These are phyloP conservation scores for Eciton burchellii DNA, from an alignment of 1,140 invertebrate genomes.

Conservation along the genomic window DNA sequence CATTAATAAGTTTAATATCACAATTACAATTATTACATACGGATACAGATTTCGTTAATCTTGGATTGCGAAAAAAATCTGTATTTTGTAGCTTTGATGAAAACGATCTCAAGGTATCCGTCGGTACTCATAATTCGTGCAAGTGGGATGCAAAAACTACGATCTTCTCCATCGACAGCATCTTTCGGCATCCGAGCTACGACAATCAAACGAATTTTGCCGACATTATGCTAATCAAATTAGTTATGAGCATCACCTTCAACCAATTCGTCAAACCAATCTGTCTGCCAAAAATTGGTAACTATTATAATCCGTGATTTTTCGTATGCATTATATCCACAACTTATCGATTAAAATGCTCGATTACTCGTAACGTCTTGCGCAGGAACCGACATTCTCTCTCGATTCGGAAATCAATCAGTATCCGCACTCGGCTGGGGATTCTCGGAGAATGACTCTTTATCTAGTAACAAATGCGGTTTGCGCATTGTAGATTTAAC, in stretches of 20 bases:
- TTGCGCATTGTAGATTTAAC: constrained; percentile 31
- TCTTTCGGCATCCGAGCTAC: constrained; percentile 29
- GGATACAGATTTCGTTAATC: neutral
- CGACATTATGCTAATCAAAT: constrained; percentile 82
- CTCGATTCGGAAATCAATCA: neutral
- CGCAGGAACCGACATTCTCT: neutral
- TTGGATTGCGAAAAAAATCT: neutral
- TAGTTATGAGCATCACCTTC: constrained; percentile 80
- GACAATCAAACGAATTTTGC: constrained; percentile 66
- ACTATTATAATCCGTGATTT: neutral
- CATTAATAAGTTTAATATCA: too few relatives aligned
- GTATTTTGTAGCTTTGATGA: constrained; percentile 9
- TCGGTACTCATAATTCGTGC: constrained; percentile 33
- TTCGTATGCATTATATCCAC: neutral
- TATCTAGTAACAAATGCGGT: constrained; percentile 17
- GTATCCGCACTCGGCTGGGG: constrained; percentile 43
- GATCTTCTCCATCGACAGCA: constrained; percentile 23
- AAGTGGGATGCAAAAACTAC: constrained; percentile 10
- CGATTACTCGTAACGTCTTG: neutral
- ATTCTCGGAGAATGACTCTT: constrained; percentile 24
- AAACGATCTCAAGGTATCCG: constrained; percentile 29
- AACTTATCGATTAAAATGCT: neutral
- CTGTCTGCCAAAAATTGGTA: constrained; percentile 86
- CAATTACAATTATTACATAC: too few relatives aligned
- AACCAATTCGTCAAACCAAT: constrained; percentile 84